These are phyloP conservation scores for Protonemura montana DNA, from an alignment of 2,888 invertebrate species.

Conservation along the genomic window DNA sequence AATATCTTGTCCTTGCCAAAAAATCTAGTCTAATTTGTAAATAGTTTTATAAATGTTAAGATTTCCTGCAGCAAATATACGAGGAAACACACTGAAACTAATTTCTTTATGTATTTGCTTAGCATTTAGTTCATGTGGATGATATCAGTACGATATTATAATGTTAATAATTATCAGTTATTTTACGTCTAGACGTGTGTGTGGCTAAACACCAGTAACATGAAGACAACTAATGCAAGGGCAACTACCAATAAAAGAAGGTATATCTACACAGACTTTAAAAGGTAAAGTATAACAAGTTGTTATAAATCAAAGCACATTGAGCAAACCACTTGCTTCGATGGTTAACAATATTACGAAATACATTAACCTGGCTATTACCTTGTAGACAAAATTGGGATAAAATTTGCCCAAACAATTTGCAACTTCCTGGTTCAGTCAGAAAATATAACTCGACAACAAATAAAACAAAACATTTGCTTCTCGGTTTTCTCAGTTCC, in stretches of 20 bases:
- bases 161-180: background rate
- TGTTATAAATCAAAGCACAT: background rate
- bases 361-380: background rate
- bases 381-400: background rate
- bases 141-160: background rate
- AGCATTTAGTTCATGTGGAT: background rate
- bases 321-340: background rate
- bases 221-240: background rate
- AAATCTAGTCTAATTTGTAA: background rate
- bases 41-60: background rate
- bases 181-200: background rate
- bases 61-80: background rate
- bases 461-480: slow-evolving; percentile 22
- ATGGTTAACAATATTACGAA: background rate
- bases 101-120: background rate
- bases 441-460: background rate
- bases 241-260: background rate
- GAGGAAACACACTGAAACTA: background rate
- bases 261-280: background rate
- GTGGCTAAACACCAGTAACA: background rate
- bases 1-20: background rate
- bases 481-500: slow-evolving; percentile 9
- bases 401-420: background rate
- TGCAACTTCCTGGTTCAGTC: no score
- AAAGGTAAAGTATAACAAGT: background rate